Conservation (phyloP, 2,113 vertebrate species). For the Datnioides undecimradiatus region DNA sequence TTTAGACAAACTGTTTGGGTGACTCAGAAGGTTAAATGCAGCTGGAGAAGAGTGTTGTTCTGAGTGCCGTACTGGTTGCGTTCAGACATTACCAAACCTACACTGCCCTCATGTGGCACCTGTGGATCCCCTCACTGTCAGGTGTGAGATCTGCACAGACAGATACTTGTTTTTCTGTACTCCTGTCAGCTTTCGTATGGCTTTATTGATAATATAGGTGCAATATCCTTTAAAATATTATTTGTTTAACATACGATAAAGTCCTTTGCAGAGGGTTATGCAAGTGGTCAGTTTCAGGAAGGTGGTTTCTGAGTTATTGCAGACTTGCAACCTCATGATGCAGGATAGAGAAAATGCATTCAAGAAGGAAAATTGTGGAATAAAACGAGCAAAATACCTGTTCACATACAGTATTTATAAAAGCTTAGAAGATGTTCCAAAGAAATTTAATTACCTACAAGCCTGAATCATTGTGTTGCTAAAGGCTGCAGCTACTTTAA, state of each 20-base stretch:
- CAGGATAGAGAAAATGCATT: not conserved
- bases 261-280: not conserved
- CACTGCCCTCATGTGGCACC: conserved; percentile 75
- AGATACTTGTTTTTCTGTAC: not conserved
- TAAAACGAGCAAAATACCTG: too few species aligned
- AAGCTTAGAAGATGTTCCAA: too few species aligned
- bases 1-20: too few species aligned
- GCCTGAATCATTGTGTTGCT: not conserved
- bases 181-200: not conserved
- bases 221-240: not conserved
- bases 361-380: too few species aligned
- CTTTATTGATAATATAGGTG: not conserved
- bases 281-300: not conserved
- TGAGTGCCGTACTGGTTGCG: not conserved
- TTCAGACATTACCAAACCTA: conserved; percentile 39
- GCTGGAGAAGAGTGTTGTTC: not conserved
- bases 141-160: not conserved
- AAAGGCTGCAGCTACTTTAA: too few species aligned
- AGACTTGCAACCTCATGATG: not conserved
- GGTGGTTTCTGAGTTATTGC: not conserved
- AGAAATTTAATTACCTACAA: too few species aligned
- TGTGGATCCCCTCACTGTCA: conserved; percentile 10
- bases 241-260: not conserved
- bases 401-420: too few species aligned
- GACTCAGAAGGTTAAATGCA: too few species aligned